A percentile compares a stretch with the other conserved stretches of the same genome.
Conservation (phyloP, 2,113 vertebrate species). For the Pelvicachromis taeniatus region DNA sequence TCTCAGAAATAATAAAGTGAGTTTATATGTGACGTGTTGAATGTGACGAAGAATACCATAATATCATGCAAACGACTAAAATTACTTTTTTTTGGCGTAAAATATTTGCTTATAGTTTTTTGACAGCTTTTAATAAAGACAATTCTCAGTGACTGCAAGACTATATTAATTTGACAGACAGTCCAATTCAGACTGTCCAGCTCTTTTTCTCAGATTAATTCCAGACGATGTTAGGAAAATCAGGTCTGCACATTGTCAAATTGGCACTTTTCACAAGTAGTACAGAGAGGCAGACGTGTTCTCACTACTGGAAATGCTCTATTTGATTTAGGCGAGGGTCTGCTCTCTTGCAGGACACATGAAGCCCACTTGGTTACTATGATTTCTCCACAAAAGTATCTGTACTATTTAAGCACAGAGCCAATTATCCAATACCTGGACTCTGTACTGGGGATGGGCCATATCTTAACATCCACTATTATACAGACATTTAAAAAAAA, state of each 20-base stretch:
- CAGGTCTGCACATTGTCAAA: not conserved
- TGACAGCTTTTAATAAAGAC: not conserved
- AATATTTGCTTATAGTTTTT: not conserved
- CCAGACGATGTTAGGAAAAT: not conserved
- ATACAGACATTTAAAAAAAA: not conserved
- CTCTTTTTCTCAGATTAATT: not conserved
- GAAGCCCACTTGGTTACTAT: not conserved
- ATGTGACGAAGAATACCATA: not conserved
- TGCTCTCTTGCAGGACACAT: not conserved
- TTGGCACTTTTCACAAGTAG: not conserved
- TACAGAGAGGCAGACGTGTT: not conserved
- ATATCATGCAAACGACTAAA: not conserved
- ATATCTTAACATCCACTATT: not conserved
- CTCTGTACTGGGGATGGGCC: not conserved
- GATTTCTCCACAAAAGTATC: not conserved
- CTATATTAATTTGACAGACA: not conserved
- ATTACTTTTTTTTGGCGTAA: not conserved
- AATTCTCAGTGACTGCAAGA: not conserved
- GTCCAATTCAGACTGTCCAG: not conserved
- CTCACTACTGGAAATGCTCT: not conserved
- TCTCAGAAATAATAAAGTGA: constrained; percentile 7
- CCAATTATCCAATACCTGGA: not conserved
- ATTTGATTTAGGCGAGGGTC: not conserved
- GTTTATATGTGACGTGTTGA: not conserved
- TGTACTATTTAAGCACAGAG: not conserved